phyloP scores from a whole-genome alignment of 1,140 invertebrate genomes.

The Helicoverpa armigera region DNA sequence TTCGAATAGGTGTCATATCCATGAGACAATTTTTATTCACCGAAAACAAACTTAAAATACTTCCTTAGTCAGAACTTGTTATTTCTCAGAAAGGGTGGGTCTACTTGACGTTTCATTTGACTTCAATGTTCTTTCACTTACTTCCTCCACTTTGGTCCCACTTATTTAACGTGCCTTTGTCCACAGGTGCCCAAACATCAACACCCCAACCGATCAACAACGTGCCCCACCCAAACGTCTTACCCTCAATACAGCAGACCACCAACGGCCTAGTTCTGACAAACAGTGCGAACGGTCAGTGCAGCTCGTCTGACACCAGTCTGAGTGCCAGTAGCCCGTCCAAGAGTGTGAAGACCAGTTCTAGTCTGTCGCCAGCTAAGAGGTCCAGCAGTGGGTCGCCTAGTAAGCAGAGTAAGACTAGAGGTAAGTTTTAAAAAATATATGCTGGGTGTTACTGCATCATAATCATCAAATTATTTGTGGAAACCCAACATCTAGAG shows the following conservation, averaged over 20 bases:
- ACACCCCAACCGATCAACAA: conserved; percentile 79
- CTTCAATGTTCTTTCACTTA: no score
- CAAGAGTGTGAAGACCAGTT: conserved; percentile 94
- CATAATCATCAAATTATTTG: no score
- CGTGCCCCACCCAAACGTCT: conserved; percentile 69
- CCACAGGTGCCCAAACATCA: conserved; percentile 70
- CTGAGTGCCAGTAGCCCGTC: conserved; percentile 92
- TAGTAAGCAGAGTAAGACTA: conserved; percentile 91
- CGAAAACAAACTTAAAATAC: no score
- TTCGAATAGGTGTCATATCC: no score
- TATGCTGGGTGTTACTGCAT: no score
- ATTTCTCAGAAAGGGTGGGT: no score
- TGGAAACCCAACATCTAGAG: no score
- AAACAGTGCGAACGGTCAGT: conserved; percentile 81
- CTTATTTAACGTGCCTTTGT: background rate
- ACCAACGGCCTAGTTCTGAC: conserved; percentile 75
- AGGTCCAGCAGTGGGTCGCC: conserved; percentile 94
- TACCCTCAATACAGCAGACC: conserved; percentile 76
- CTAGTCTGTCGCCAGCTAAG: conserved; percentile 94
- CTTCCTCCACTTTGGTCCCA: no score
- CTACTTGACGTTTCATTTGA: no score
- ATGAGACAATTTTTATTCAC: no score
- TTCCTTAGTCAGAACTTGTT: no score
- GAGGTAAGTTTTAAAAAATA: conserved; percentile 81
- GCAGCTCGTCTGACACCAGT: conserved; percentile 86